Evolutionary conservation across 2,113 vertebrate species (phyloP).

Genomic region (Reinhardtius hippoglossoides): DNA sequence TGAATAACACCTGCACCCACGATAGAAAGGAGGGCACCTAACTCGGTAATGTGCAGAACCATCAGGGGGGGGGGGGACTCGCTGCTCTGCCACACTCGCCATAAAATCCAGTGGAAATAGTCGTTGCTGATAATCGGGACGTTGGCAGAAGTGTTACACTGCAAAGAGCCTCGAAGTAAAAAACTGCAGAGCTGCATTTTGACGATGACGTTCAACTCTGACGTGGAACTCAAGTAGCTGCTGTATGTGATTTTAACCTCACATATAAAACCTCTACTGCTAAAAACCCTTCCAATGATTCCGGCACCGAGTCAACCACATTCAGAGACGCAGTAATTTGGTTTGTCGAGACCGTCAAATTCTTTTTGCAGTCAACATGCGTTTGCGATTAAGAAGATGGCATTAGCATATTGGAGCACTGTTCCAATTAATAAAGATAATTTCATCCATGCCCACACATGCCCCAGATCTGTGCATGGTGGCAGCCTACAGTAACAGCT

Average conservation of each 20-base stretch:
- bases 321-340: slow-evolving; percentile 39
- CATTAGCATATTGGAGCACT: slow-evolving; percentile 73
- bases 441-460: slow-evolving; percentile 71
- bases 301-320: slow-evolving; percentile 23
- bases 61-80: slow-evolving; percentile 45
- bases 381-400: slow-evolving; percentile 64
- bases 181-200: slow-evolving; percentile 62
- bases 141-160: slow-evolving; percentile 55
- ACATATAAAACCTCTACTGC: slow-evolving; percentile 42
- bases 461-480: slow-evolving; percentile 63
- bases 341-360: slow-evolving; percentile 55
- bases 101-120: slow-evolving; percentile 65
- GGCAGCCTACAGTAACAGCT: slow-evolving; percentile 58
- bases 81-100: slow-evolving; percentile 60
- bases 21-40: slow-evolving; percentile 51
- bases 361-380: slow-evolving; percentile 68
- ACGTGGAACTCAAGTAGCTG: slow-evolving; percentile 45
- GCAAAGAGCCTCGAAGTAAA: slow-evolving; percentile 39
- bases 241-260: slow-evolving; percentile 65
- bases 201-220: slow-evolving; percentile 56
- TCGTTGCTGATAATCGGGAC: slow-evolving; percentile 58
- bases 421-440: slow-evolving; percentile 75
- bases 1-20: slow-evolving; percentile 57
- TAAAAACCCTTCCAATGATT: slow-evolving; percentile 40
- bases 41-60: slow-evolving; percentile 43